Conservation (phyloP, 2,888 invertebrate genomes). For the Lasioglossum leucozonium region DNA sequence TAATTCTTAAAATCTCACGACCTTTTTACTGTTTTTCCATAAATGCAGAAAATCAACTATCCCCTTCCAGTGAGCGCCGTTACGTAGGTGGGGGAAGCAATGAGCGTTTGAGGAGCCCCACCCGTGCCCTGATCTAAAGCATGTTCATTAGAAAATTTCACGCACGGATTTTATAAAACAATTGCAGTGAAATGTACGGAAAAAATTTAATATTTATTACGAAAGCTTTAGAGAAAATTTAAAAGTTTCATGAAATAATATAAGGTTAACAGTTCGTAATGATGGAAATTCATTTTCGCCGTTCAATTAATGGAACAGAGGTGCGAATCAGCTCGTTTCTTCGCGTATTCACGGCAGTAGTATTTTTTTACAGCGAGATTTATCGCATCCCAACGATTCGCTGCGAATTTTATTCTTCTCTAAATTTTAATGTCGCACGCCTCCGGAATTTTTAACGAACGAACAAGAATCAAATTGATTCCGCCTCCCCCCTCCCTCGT, state of each 20-base stretch:
- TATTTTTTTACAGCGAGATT: background rate
- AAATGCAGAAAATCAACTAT: no score
- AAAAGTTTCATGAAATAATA: background rate
- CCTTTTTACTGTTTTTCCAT: no score
- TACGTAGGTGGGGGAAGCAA: no score
- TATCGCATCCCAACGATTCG: background rate
- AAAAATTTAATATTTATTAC: no score
- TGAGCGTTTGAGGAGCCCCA: no score
- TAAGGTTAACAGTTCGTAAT: background rate
- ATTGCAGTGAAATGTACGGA: no score
- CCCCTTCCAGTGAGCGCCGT: no score
- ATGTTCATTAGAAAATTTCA: no score
- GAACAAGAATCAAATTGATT: background rate
- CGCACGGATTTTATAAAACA: no score
- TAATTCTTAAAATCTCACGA: no score
- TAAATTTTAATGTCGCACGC: background rate
- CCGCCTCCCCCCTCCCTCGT: background rate
- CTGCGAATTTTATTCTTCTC: background rate
- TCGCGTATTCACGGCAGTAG: background rate
- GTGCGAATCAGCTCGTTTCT: background rate
- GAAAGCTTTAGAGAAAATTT: no score
- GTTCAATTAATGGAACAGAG: background rate
- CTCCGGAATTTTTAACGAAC: conserved; percentile 8
- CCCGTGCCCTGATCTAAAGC: no score
- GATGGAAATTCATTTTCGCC: background rate